Evolutionary conservation across 2,113 vertebrate genomes (phyloP).

Genomic region (Corythornis cristatus): DNA sequence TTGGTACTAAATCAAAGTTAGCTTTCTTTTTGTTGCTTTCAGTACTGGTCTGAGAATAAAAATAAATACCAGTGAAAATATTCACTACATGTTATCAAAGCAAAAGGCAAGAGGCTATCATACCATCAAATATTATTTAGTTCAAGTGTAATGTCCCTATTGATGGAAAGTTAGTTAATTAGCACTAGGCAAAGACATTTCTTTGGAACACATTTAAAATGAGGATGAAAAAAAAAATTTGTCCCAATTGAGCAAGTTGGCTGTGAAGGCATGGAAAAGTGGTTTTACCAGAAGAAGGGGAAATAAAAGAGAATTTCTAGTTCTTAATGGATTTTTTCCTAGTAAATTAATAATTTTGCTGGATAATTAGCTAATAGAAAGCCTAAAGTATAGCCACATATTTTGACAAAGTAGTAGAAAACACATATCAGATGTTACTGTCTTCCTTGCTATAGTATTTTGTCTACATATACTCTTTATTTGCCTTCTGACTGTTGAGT

Average conservation of each 20-base stretch:
- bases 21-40: background rate
- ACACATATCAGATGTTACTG: background rate
- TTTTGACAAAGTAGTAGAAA: constrained; percentile 12
- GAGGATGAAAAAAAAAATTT: background rate
- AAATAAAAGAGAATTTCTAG: constrained; percentile 15
- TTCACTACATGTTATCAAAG: constrained; percentile 22
- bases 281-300: background rate
- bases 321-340: constrained; percentile 19
- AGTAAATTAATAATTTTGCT: constrained; percentile 15
- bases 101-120: background rate
- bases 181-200: constrained; percentile 5
- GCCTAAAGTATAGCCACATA: background rate
- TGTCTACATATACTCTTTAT: background rate
- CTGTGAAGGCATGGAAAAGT: constrained; percentile 18
- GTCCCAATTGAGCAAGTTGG: background rate
- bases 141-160: constrained; percentile 24
- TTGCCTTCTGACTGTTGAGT: background rate
- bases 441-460: background rate
- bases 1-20: background rate
- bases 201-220: constrained; percentile 17
- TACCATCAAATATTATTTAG: constrained; percentile 25
- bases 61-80: background rate
- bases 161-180: constrained; percentile 10
- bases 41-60: background rate
- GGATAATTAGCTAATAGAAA: background rate